These are phyloP conservation scores for Zosterops japonicus DNA, from an alignment of 2,113 vertebrate genomes.

Conservation along the genomic window DNA sequence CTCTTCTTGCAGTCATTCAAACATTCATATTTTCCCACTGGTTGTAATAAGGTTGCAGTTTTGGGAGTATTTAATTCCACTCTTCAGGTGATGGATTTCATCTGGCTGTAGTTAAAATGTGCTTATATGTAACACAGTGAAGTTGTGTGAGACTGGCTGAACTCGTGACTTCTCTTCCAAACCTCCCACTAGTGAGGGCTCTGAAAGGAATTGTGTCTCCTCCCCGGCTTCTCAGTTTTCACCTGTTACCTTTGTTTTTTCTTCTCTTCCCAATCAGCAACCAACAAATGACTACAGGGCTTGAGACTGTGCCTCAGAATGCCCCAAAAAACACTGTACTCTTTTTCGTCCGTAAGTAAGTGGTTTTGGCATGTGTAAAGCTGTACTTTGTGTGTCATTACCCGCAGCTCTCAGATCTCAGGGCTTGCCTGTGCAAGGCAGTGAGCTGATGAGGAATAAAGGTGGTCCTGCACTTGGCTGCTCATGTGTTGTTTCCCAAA, in stretches of 20 bases:
- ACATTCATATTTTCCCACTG: not conserved
- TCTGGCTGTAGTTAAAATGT: not conserved
- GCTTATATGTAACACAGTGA: not conserved
- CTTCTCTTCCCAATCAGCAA: not conserved
- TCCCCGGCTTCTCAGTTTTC: not conserved
- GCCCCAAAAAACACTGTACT: conserved; percentile 3
- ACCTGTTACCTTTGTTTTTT: not conserved
- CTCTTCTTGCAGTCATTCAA: conserved; percentile 30
- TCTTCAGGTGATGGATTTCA: conserved; percentile 15
- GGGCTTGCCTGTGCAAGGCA: not conserved
- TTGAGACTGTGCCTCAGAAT: not conserved
- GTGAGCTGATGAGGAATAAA: not conserved
- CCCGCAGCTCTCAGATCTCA: not conserved
- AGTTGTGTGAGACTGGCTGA: not conserved
- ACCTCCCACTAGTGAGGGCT: not conserved
- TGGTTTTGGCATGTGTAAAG: not conserved
- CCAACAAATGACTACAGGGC: not conserved
- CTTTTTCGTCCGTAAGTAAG: not conserved
- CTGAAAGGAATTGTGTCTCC: not conserved
- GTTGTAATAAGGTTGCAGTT: not conserved
- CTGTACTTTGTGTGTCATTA: conserved; percentile 11
- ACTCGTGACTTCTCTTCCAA: not conserved
- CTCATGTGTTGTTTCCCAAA: not conserved
- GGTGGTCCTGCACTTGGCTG: not conserved
- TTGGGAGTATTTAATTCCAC: not conserved